These are phyloP conservation scores for Malurus splendens DNA, from an alignment of 2,797 vertebrate species.

Conservation along the genomic window DNA sequence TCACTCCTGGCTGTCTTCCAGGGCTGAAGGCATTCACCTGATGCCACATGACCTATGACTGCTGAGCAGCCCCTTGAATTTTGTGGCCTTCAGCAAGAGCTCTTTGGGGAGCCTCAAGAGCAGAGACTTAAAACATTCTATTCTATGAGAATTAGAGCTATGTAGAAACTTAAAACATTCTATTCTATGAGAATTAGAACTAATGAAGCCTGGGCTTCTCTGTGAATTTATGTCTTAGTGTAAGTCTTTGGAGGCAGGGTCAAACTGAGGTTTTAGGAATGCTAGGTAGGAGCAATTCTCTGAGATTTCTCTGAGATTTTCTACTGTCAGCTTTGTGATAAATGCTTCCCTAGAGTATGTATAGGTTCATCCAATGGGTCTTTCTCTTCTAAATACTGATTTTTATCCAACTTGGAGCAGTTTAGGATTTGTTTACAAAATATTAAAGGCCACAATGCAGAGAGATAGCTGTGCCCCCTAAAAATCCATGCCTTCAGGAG, in stretches of 20 bases:
- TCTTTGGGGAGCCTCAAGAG: background rate
- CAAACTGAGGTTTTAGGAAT: background rate
- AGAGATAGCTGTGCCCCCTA: accelerated
- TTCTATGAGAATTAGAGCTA: background rate
- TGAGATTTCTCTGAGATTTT: background rate
- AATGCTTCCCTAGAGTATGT: background rate
- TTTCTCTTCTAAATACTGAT: background rate
- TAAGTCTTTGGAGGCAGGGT: background rate
- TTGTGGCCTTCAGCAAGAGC: background rate
- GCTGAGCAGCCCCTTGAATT: background rate
- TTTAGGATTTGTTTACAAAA: background rate
- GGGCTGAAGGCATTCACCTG: background rate
- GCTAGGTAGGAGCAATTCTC: background rate
- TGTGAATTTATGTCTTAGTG: background rate
- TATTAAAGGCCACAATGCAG: background rate
- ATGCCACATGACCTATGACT: background rate
- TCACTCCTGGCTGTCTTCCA: background rate
- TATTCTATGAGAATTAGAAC: background rate
- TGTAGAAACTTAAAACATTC: background rate
- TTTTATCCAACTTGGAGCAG: background rate
- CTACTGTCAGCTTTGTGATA: background rate
- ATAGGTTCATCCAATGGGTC: background rate
- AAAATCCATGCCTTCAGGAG: background rate
- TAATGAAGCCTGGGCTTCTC: background rate
- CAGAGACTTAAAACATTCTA: background rate